Evolutionary conservation across 2,797 vertebrate genomes (phyloP).

Genomic region (Sebastes ruberrimus): DNA sequence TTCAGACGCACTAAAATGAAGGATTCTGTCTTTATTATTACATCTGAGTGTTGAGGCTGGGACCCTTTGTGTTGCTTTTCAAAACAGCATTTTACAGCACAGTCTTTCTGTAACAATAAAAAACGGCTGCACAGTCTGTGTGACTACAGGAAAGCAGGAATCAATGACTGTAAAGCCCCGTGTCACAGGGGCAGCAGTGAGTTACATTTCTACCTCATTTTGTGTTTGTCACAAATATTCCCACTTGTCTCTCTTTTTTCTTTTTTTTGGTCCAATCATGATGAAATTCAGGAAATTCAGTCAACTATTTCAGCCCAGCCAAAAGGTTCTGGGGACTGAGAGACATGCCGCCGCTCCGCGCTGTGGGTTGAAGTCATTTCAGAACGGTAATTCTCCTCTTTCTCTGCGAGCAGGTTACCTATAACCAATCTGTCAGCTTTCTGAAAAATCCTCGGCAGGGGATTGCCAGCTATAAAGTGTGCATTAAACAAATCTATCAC

Average conservation of each 20-base stretch:
- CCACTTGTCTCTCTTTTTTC: constrained; percentile 10
- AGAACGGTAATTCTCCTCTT: constrained; percentile 64
- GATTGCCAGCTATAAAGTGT: constrained; percentile 71
- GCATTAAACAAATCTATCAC: constrained; percentile 76
- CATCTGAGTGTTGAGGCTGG: background rate
- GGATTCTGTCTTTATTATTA: background rate
- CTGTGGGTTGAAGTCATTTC: constrained; percentile 69
- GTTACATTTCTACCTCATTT: constrained; percentile 31
- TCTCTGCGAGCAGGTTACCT: constrained; percentile 61
- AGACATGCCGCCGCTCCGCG: constrained; percentile 49
- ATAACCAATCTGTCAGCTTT: constrained; percentile 73
- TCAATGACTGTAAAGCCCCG: constrained; percentile 20
- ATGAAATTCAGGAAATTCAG: constrained; percentile 63
- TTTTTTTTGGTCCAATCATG: constrained; percentile 27
- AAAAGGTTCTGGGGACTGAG: constrained; percentile 40
- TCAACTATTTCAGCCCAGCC: constrained; percentile 40
- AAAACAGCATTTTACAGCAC: background rate
- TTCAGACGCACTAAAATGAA: background rate
- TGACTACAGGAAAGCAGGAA: constrained; percentile 21
- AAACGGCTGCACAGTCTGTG: background rate
- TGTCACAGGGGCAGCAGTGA: constrained; percentile 11
- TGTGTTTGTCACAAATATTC: constrained; percentile 50
- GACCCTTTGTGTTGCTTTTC: background rate
- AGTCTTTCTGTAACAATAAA: background rate
- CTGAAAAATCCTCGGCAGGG: constrained; percentile 60